Evolutionary conservation across 1,140 invertebrate genomes (phyloP).

Genomic region (Sitophilus oryzae): DNA sequence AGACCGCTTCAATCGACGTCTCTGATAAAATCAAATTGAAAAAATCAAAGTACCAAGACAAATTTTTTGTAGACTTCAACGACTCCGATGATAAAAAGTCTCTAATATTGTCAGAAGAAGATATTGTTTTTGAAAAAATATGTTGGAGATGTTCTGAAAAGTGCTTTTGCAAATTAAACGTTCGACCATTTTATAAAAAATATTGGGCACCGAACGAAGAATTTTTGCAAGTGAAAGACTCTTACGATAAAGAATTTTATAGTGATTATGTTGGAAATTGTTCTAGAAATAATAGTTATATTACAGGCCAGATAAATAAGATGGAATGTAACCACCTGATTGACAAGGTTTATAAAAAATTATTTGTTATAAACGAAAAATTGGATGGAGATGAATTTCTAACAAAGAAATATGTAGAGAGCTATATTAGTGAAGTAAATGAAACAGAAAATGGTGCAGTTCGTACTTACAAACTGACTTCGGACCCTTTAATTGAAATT

Average conservation of each 20-base stretch:
- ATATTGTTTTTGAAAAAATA: conserved; percentile 15
- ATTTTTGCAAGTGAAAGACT: conserved; percentile 20
- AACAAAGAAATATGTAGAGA: conserved; percentile 6
- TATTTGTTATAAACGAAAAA: conserved; percentile 24
- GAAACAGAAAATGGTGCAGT: neutral
- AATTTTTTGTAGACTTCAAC: conserved; percentile 9
- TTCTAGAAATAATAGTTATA: conserved; percentile 11
- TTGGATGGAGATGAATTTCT: conserved; percentile 14
- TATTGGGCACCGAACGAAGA: neutral
- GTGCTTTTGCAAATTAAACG: conserved; percentile 15
- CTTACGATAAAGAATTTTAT: conserved; percentile 21
- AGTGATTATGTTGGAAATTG: conserved; percentile 23
- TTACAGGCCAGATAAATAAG: conserved; percentile 7
- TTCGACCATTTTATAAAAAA: conserved; percentile 4
- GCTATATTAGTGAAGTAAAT: conserved; percentile 1
- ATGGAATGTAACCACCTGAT: conserved; percentile 17
- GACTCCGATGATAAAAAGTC: neutral
- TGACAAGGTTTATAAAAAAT: conserved; percentile 17
- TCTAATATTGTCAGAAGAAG: conserved; percentile 1
- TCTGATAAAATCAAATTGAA: conserved; percentile 10
- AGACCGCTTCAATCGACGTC: conserved; percentile 7
- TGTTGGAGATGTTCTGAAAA: conserved; percentile 11
- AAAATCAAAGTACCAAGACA: neutral
- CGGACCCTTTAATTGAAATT: neutral
- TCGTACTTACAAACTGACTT: neutral